Percentiles rank a stretch among this genome's conserved stretches.
phyloP scores from a whole-genome alignment of 2,113 vertebrate genomes.

The Sapayoa aenigma region DNA sequence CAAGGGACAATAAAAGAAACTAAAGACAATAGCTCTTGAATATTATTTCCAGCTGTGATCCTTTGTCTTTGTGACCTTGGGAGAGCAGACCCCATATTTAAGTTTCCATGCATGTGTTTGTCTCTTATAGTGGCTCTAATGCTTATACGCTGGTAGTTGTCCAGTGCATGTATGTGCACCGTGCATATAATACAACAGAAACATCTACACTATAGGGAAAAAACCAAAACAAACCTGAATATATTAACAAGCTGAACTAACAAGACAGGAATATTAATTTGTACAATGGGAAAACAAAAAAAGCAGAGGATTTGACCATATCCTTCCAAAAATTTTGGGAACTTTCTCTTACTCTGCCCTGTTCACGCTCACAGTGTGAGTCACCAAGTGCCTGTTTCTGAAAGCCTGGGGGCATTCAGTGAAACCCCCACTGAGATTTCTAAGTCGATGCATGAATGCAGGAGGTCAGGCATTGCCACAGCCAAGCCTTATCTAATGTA shows the following conservation, averaged over 20 bases:
- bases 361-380: not conserved
- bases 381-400: not conserved
- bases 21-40: not conserved
- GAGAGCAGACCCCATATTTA: not conserved
- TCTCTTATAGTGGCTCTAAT: not conserved
- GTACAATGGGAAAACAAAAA: not conserved
- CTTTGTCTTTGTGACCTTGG: not conserved
- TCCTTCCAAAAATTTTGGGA: not conserved
- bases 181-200: not conserved
- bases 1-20: not conserved
- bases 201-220: not conserved
- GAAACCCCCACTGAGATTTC: not conserved
- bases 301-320: fast-evolving
- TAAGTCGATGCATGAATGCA: not conserved
- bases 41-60: not conserved
- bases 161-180: not conserved
- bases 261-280: not conserved
- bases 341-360: not conserved
- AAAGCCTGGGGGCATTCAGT: not conserved
- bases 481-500: not conserved
- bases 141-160: not conserved
- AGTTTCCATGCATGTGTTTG: not conserved
- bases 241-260: not conserved
- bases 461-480: not conserved
- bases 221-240: not conserved